Evolutionary conservation across 92 coral and sea anemone genomes (phyloP), one percentile per base, ranked within the genome.

Genomic region (Galaxea fascicularis): DNA sequence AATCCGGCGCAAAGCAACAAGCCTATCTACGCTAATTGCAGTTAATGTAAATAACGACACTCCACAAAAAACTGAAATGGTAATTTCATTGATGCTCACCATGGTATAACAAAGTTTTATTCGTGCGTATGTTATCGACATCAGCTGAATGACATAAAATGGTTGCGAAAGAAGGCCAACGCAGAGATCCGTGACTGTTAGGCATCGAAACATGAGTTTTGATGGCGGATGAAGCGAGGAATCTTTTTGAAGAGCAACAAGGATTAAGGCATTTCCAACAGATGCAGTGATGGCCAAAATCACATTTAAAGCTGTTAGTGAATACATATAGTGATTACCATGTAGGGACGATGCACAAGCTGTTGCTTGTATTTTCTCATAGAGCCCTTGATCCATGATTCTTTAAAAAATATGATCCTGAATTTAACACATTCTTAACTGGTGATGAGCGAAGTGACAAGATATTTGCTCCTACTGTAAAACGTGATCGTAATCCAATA

Each of bases 301-400:
- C n/a, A n/a, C n/a, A n/a, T n/a, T n/a, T n/a, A n/a, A 18, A 28
- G 66, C 79, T 57, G 79, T n/a, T 20, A 74, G 66, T n/a, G 65
- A 25, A 22, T 45, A 46, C 21, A 71, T 3, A 16, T 9, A 47
- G 18, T 41, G 20, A 16, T 47, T 6, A 14, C 76, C 76, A 12
- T 47, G 18, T 47, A 26, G 31, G 58, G 76, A 44, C 8, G 76
- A 17, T 13, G 76, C 17, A 13, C 76, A 71, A 47, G 41, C n/a
- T n/a, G n/a, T n/a, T n/a, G n/a, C n/a, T n/a, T n/a, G n/a, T n/a
- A n/a, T n/a, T n/a, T n/a, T n/a, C n/a, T n/a, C n/a, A n/a, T n/a
- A n/a, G n/a, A n/a, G n/a, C n/a, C n/a, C n/a, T n/a, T n/a, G n/a
- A n/a, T n/a, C n/a, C n/a, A n/a, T n/a, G n/a, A n/a, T n/a, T n/a